These are phyloP conservation scores for Sander vitreus DNA, from an alignment of 2,113 vertebrate species.

Conservation along the genomic window DNA sequence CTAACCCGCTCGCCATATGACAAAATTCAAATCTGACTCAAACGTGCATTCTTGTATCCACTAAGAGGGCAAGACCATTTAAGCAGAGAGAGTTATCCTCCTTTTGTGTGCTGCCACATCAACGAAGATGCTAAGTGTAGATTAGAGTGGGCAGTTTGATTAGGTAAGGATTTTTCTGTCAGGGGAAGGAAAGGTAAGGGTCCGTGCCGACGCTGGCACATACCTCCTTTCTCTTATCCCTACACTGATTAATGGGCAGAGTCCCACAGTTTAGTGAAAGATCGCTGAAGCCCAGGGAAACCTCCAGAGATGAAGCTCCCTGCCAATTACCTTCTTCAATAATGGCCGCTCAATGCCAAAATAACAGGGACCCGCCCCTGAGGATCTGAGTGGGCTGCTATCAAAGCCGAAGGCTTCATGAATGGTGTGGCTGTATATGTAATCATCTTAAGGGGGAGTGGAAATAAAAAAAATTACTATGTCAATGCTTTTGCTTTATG, in stretches of 20 bases:
- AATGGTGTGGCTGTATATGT: slow-evolving; percentile 54
- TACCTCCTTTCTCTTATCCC: slow-evolving; percentile 70
- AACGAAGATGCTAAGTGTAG: slow-evolving; percentile 52
- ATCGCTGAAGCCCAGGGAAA: slow-evolving; percentile 71
- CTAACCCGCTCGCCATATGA: background rate
- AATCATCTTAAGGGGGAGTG: slow-evolving; percentile 50
- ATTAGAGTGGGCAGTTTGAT: slow-evolving; percentile 78
- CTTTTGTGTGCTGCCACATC: slow-evolving; percentile 35
- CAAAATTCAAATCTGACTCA: background rate
- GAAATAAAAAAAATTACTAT: slow-evolving; percentile 43
- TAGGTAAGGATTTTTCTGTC: slow-evolving; percentile 84
- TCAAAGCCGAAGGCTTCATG: slow-evolving; percentile 55
- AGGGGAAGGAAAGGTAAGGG: slow-evolving; percentile 65
- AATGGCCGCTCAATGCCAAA: slow-evolving; percentile 77
- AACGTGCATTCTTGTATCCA: background rate
- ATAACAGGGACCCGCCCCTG: slow-evolving; percentile 69
- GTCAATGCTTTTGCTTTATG: slow-evolving; percentile 1
- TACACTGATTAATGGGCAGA: slow-evolving; percentile 80
- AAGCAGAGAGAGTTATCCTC: slow-evolving; percentile 13
- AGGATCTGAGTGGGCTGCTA: slow-evolving; percentile 59
- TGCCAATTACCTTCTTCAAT: slow-evolving; percentile 84
- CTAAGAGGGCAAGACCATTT: background rate
- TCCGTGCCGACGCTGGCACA: slow-evolving; percentile 69
- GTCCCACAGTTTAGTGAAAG: slow-evolving; percentile 71
- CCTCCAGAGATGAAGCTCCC: slow-evolving; percentile 78